These are phyloP conservation scores for Pachydiplax longipennis DNA, from an alignment of 2,888 invertebrate species.

Conservation along the genomic window DNA sequence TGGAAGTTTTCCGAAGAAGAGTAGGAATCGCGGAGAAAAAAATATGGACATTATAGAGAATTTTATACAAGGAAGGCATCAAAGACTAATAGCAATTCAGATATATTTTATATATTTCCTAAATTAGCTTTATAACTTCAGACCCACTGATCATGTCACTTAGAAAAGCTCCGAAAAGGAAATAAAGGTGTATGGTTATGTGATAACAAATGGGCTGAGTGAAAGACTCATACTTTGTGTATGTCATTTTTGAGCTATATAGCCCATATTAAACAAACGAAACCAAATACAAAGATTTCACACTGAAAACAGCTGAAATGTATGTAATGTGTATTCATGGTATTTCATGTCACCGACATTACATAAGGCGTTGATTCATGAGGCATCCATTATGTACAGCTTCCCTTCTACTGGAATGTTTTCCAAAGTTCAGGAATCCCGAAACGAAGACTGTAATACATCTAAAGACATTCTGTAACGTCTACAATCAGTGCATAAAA, in stretches of 20 bases:
- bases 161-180: too few species aligned
- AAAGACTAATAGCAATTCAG: too few species aligned
- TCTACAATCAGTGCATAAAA: too few species aligned
- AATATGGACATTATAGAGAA: slow-evolving; percentile 51
- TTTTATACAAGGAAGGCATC: slow-evolving; percentile 52
- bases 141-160: too few species aligned
- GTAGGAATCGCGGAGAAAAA: slow-evolving; percentile 54
- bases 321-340: slow-evolving; percentile 50
- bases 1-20: slow-evolving; percentile 54
- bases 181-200: too few species aligned
- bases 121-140: too few species aligned
- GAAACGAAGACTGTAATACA: too few species aligned
- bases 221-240: slow-evolving; percentile 52
- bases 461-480: too few species aligned
- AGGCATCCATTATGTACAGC: slow-evolving; percentile 52
- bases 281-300: slow-evolving; percentile 51
- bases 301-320: slow-evolving; percentile 47
- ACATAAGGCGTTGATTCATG: slow-evolving; percentile 54
- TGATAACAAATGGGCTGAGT: slow-evolving; percentile 55
- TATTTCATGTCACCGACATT: slow-evolving; percentile 54
- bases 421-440: too few species aligned
- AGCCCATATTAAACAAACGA: slow-evolving; percentile 52
- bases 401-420: too few species aligned
- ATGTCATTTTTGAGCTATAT: slow-evolving; percentile 51
- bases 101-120: too few species aligned